Percentiles rank a stretch among this genome's conserved stretches.
These are phyloP conservation scores for Andinoacara biseriatus DNA, from an alignment of 2,113 vertebrate species.

Conservation along the genomic window DNA sequence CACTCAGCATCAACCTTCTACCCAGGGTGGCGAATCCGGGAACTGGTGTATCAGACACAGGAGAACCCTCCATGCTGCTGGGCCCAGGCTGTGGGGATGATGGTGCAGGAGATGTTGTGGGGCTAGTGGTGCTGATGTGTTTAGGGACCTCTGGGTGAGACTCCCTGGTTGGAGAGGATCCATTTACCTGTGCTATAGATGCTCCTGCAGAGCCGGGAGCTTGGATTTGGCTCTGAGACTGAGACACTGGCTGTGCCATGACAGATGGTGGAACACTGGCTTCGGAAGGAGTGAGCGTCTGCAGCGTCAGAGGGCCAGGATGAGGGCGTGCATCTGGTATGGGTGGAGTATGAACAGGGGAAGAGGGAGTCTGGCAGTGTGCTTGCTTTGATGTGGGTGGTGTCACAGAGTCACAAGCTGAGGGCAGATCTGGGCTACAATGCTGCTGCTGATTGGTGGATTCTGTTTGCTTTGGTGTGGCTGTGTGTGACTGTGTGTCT, in stretches of 20 bases:
- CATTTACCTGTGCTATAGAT: constrained; percentile 39
- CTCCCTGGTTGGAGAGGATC: constrained; percentile 33
- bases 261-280: constrained; percentile 25
- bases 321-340: constrained; percentile 13
- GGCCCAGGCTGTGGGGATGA: constrained; percentile 58
- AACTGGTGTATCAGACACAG: constrained; percentile 75
- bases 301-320: not conserved
- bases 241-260: constrained; percentile 29
- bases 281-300: constrained; percentile 31
- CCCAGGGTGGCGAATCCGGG: constrained; percentile 82
- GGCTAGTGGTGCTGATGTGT: not conserved
- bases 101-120: constrained; percentile 37
- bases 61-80: constrained; percentile 77
- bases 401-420: constrained; percentile 21
- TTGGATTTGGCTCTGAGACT: constrained; percentile 39
- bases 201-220: not conserved
- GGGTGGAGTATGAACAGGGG: not conserved
- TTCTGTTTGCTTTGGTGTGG: constrained; percentile 27
- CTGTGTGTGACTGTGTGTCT: constrained; percentile 39
- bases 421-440: not conserved
- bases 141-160: constrained; percentile 48
- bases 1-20: constrained; percentile 77
- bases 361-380: constrained; percentile 34
- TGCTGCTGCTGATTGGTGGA: constrained; percentile 11
- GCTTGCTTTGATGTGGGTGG: constrained; percentile 33